Conservation (phyloP, 2,888 invertebrate genomes). For the Acrocyrtus sp. region DNA sequence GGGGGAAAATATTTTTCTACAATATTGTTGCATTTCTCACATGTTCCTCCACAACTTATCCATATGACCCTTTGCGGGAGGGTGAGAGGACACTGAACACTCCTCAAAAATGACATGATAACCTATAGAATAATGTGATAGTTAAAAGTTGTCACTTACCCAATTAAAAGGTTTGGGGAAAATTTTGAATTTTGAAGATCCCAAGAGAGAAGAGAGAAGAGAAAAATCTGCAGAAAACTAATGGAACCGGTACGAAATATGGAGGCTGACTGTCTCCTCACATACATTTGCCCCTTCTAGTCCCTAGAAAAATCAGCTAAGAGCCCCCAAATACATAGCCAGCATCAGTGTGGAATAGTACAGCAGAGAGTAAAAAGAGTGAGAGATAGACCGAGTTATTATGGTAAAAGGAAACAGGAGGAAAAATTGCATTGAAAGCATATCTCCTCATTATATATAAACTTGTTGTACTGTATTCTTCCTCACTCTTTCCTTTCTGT, state of each 20-base stretch:
- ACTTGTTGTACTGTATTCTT: too few species aligned
- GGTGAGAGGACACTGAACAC: conserved; percentile 11
- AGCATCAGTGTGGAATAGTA: neutral
- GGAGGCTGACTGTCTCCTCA: conserved; percentile 61
- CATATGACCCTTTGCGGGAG: conserved; percentile 33
- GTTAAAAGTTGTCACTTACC: conserved; percentile 54
- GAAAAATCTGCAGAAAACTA: conserved; percentile 61
- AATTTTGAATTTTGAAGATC: conserved; percentile 64
- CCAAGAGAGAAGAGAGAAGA: conserved; percentile 57
- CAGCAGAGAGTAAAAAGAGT: neutral
- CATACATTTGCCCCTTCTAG: conserved; percentile 46
- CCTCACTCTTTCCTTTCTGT: too few species aligned
- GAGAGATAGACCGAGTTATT: too few species aligned
- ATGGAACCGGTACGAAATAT: conserved; percentile 63
- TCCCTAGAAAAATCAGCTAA: conserved; percentile 30
- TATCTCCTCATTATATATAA: too few species aligned
- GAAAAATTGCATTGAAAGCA: conserved; percentile 17
- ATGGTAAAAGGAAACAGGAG: too few species aligned
- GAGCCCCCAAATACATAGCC: conserved; percentile 24
- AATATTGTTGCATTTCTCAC: conserved; percentile 53
- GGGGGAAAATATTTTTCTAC: conserved; percentile 33
- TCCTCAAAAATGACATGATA: neutral
- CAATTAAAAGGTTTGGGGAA: conserved; percentile 62
- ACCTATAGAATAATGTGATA: conserved; percentile 6
- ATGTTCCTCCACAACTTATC: conserved; percentile 27